Base-by-base conservation (phyloP, 2,797 vertebrate genomes). In the Natrix natrix region DNA sequence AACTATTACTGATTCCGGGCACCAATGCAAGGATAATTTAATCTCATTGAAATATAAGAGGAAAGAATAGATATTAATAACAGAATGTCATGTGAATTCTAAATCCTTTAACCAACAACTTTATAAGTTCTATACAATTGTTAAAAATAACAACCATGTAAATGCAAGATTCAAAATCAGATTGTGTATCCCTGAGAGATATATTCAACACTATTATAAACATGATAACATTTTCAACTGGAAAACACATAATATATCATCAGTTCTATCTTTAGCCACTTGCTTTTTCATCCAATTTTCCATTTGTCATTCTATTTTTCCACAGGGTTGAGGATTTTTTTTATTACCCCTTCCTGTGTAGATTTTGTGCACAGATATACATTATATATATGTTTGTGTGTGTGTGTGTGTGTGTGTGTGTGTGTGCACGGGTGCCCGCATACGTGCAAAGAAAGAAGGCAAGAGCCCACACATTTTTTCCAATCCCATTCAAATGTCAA, bases 401-500 rank as follows among this genome's bases (percentile, higher is more conserved):
- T 37, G 32, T n/a, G n/a, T n/a, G n/a, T n/a, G n/a, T n/a, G n/a
- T n/a, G n/a, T n/a, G n/a, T n/a, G n/a, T n/a, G n/a, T 37, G 32
- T 37, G 32, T 37, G 32, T 37, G 32, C 32, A 37, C 32, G 32
- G 32, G 32, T 37, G 32, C 32, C 10, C 54, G 8, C 54, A 54
- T 6, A 54, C 54, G 8, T 1, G 26, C 78, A 74, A 57, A 57
- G 60, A 66, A 88, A 66, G 86, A 93, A 93, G 83, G 43, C 60
- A 54, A 54, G 88, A 86, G 22, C 90, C 90, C 90, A 93, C 90
- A 93, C 86, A 32, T 88, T 89, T 91, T 92, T 91, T 69, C 54
- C 92, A 87, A 28, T 48, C 37, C 28, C 60, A 89, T 94, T n/a
- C 87, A 69, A 91, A 69, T 52, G 56, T 89, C 74, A 94, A 83